phyloP scores from a whole-genome alignment of 2,113 vertebrate genomes.

The Agapornis roseicollis region DNA sequence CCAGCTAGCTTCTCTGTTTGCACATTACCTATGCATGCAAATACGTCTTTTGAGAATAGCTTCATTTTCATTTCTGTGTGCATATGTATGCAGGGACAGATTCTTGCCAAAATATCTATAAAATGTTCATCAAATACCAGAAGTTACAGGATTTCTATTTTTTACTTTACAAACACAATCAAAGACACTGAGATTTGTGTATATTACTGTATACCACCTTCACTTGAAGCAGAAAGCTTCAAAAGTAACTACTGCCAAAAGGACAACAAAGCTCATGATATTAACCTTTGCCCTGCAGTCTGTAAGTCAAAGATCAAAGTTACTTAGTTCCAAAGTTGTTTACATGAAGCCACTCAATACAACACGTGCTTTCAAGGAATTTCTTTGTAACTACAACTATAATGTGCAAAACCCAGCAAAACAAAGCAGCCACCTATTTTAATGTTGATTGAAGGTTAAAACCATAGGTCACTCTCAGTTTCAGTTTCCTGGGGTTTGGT shows the following conservation, averaged over 20 bases:
- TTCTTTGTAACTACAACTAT: constrained; percentile 68
- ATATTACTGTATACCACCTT: constrained; percentile 40
- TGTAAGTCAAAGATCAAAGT: constrained; percentile 70
- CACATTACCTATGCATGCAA: background rate
- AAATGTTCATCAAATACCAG: background rate
- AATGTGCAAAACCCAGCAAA: constrained; percentile 66
- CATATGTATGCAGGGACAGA: background rate
- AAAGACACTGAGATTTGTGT: constrained; percentile 62
- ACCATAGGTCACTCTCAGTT: constrained; percentile 64
- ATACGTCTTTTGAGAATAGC: background rate
- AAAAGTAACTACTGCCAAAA: constrained; percentile 48
- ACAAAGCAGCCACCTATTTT: constrained; percentile 63
- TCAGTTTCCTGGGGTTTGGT: constrained; percentile 58
- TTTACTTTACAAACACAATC: constrained; percentile 28
- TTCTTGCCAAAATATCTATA: background rate
- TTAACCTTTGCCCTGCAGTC: constrained; percentile 60
- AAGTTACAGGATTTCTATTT: constrained; percentile 33
- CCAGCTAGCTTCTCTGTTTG: background rate
- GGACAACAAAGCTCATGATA: constrained; percentile 41
- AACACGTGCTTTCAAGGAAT: constrained; percentile 59
- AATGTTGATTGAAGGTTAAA: constrained; percentile 53
- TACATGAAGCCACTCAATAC: constrained; percentile 10
- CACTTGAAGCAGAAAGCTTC: constrained; percentile 57
- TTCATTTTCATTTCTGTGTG: background rate
- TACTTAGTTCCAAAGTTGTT: constrained; percentile 51